Base-by-base conservation (phyloP, 30 jellyfish, hydroid and myxozoan species). In the Nemopilema nomurai region DNA sequence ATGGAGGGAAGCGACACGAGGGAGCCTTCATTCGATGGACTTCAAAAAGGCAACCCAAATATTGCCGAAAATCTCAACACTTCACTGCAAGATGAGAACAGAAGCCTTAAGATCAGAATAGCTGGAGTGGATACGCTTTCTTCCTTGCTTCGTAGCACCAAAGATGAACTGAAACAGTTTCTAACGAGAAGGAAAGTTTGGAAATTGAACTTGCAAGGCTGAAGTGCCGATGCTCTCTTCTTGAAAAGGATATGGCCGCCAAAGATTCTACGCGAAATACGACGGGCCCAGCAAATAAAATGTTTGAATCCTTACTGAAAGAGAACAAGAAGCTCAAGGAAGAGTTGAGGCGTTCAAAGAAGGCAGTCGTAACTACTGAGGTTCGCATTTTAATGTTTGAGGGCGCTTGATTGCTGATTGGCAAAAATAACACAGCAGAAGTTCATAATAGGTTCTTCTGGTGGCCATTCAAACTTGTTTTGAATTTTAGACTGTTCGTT, bases 121-220 rank as follows among this genome's bases (percentile, higher is more conserved):
- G 96, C 96, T 57, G 96, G 96, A 18, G 96, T 87, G 3, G 89
- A 87, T 23, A 79, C 89, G 9, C 68, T 87, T 51, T 87, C 96
- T 28, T 87, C 96, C 18, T 29, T 87, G 65, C 57, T 87, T 30
- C 86, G 85, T 28, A 85, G 90, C 28, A 87, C 96, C 27, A 69
- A 87, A 72, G 96, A 79, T 20, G 96, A 87, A 49, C 64, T 87
- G 63, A 79, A 18, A 72, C 89, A 27, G 83, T 87, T 33, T 71
- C 65, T 24, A 82, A 70, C 8, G 96, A 87, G 52, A 87, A 87
- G 73, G 96, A 87, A 30, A 50, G 76, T 50, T 30, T 87, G 32
- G 96, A 87, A 71, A 49, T 67, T 49, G 90, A 87, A 64, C 28
- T 87, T 19, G 69, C 96, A 27, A 79, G 81, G 28, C 30, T 87